Evolutionary conservation across 2,888 invertebrate genomes (phyloP), one percentile per base, ranked within the genome.

Genomic region (Campaea margaritaria): DNA sequence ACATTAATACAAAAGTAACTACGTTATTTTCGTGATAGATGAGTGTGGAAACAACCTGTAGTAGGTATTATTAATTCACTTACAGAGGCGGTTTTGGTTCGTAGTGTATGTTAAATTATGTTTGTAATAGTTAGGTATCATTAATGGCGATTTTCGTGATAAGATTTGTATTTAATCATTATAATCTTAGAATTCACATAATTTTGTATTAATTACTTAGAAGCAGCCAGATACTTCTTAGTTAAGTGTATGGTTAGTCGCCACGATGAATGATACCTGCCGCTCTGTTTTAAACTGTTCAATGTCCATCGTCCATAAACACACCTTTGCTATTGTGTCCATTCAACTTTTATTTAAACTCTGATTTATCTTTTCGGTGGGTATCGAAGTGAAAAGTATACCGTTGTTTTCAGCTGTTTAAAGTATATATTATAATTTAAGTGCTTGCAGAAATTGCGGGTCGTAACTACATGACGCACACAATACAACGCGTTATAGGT

Each of bases 21-120:
- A 85, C 82, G 80, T 89, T 89, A 88, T 83, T 89, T 91, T 89
- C 88, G 87, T 89, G 87, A 89, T 91, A 91, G 87, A 82, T 89
- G 89, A 86, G 88, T 81, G 82, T 86, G 76, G 14, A 39, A 79
- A 82, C 78, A n/a, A 80, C 83, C 81, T 86, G 79, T 89, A 88
- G 85, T 85, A 78, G 82, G 5, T 85, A 82, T 83, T 74, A 69
- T 73, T n/a, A n/a, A 79, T 78, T 76, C 79, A 85, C 79, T 76
- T 80, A 76, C 79, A 76, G 81, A 84, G 82, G 83, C 85, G 85
- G 83, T 85, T 85, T 86, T 76, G 79, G 86, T 86, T 85, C 75
- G 78, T 85, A 83, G 80, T 78, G 80, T 21, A 74, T 69, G 65
- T 72, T 75, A 74, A 75, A 75, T 73, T 77, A 71, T 77, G 62